These are phyloP conservation scores for Ailuropoda melanoleuca DNA, from an alignment of 2,113 vertebrate genomes.

Conservation along the genomic window DNA sequence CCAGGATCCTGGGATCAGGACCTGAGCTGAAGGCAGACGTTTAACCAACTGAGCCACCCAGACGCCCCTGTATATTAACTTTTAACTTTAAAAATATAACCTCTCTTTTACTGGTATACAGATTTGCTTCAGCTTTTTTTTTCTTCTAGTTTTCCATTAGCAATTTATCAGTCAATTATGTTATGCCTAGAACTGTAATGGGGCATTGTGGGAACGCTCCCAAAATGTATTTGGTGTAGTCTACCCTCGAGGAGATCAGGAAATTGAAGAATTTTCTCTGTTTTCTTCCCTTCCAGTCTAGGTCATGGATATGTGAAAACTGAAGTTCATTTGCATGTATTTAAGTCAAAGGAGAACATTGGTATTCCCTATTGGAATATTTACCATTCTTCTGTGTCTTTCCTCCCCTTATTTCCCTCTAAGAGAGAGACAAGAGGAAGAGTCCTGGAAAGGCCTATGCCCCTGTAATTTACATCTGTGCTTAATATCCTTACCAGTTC, in stretches of 20 bases:
- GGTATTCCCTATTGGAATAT: background rate
- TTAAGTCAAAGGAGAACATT: background rate
- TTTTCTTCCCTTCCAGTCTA: background rate
- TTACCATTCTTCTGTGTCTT: background rate
- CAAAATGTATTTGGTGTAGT: background rate
- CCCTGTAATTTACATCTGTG: background rate
- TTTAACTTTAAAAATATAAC: background rate
- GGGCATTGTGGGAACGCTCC: background rate
- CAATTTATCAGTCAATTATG: background rate
- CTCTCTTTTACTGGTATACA: background rate
- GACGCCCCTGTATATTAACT: background rate
- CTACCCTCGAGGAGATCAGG: background rate
- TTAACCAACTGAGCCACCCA: too few species aligned
- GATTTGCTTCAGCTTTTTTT: constrained; percentile 19
- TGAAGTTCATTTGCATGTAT: background rate
- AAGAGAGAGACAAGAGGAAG: background rate
- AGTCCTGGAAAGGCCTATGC: background rate
- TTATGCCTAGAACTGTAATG: background rate
- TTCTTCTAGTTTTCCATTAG: background rate
- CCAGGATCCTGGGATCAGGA: too few species aligned
- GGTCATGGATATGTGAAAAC: background rate
- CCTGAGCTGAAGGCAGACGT: too few species aligned
- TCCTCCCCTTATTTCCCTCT: background rate
- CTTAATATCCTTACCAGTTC: background rate
- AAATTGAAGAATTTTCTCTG: background rate